phyloP scores from a whole-genome alignment of 2,888 invertebrate genomes.

The Elysia crispata region DNA sequence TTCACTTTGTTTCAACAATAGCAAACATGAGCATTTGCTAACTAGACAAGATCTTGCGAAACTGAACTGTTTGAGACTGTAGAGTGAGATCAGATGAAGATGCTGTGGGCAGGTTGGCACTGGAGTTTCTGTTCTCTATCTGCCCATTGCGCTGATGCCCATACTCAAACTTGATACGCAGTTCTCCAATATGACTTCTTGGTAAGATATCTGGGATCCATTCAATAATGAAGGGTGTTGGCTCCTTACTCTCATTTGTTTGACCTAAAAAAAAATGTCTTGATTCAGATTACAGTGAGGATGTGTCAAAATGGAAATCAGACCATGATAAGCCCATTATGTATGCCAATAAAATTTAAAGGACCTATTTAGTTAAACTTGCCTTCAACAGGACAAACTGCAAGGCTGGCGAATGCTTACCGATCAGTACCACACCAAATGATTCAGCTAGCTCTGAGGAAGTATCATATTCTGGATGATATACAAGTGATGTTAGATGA shows the following conservation, averaged over 20 bases:
- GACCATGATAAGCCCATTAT: too few relatives aligned
- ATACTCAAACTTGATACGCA: slow-evolving; percentile 85
- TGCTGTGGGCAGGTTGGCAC: slow-evolving; percentile 7
- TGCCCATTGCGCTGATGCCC: slow-evolving; percentile 82
- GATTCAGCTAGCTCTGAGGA: too few relatives aligned
- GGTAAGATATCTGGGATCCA: slow-evolving; percentile 87
- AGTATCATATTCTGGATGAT: too few relatives aligned
- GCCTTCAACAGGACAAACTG: not conserved
- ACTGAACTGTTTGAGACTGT: slow-evolving; percentile 58
- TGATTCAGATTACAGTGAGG: not conserved
- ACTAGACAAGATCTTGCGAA: slow-evolving; percentile 56
- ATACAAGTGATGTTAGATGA: too few relatives aligned
- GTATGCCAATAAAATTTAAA: too few relatives aligned
- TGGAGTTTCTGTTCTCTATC: slow-evolving; percentile 66
- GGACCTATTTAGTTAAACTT: too few relatives aligned
- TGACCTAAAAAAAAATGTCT: slow-evolving; percentile 76
- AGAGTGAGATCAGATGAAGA: slow-evolving; percentile 44
- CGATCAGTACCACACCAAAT: too few relatives aligned
- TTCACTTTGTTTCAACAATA: too few relatives aligned
- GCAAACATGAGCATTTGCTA: not conserved
- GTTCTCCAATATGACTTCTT: slow-evolving; percentile 84
- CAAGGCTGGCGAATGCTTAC: not conserved
- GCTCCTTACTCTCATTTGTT: slow-evolving; percentile 80
- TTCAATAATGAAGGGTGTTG: slow-evolving; percentile 85
- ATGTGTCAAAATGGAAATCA: too few relatives aligned